Conservation (phyloP, 35 echinoderm and acorn worm genomes). For the Chiridota heheva region DNA sequence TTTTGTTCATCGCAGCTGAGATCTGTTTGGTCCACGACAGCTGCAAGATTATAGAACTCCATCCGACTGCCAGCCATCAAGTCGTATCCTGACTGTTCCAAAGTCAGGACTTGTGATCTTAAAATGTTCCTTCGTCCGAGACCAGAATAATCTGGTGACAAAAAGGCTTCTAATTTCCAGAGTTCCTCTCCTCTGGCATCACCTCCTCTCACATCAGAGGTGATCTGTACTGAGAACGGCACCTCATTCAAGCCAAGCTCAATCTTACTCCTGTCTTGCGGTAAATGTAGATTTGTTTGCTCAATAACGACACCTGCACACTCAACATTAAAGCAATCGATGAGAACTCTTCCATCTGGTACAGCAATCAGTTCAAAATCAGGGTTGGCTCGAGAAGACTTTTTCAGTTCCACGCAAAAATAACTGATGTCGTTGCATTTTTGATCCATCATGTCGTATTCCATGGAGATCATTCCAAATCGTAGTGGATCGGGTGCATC, state of each 20-base stretch:
- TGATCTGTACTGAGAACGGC: conserved; percentile 50
- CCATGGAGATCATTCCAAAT: conserved; percentile 63
- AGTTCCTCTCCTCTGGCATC: conserved; percentile 66
- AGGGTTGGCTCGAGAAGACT: conserved; percentile 44
- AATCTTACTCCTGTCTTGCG: conserved; percentile 14
- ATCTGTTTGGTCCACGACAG: conserved; percentile 33
- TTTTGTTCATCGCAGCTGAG: conserved; percentile 52
- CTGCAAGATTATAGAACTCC: conserved; percentile 57
- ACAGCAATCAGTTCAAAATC: conserved; percentile 72
- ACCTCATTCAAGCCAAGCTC: conserved; percentile 45
- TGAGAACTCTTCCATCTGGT: conserved; percentile 76
- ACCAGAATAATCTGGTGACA: conserved; percentile 39
- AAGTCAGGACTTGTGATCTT: conserved; percentile 45
- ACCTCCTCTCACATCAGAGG: conserved; percentile 42
- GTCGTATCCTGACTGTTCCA: conserved; percentile 47
- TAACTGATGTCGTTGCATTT: conserved; percentile 67
- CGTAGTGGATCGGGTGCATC: conserved; percentile 11
- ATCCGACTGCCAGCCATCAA: conserved; percentile 42
- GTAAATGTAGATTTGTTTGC: conserved; percentile 39
- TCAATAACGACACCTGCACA: conserved; percentile 80
- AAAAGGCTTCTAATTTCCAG: conserved; percentile 71
- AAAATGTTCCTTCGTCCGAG: conserved; percentile 20
- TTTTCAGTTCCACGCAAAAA: conserved; percentile 73
- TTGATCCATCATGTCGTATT: conserved; percentile 75
- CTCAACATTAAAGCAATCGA: conserved; percentile 69